These are phyloP conservation scores for Cactoblastis cactorum DNA, from an alignment of 2,888 invertebrate species.

Conservation along the genomic window DNA sequence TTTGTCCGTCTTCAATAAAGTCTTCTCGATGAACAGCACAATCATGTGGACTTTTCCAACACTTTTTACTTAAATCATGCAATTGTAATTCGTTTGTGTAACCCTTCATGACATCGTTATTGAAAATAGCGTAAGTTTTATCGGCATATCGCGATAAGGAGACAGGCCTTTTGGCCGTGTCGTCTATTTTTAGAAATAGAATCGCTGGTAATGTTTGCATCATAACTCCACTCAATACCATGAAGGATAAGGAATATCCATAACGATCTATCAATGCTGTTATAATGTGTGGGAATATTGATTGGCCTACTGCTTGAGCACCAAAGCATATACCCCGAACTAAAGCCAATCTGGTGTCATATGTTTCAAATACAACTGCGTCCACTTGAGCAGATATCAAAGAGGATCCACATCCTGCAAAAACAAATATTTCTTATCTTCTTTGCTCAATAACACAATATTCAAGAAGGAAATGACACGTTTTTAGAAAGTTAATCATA, in stretches of 20 bases:
- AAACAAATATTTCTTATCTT: too few relatives aligned
- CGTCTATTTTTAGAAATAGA: slow-evolving; percentile 55
- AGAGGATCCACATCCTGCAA: slow-evolving; percentile 70
- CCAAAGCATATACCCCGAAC: slow-evolving; percentile 59
- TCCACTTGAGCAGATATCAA: slow-evolving; percentile 71
- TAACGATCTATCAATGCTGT: slow-evolving; percentile 57
- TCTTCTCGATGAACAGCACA: slow-evolving; percentile 54
- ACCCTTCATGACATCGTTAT: slow-evolving; percentile 48
- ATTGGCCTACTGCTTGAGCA: slow-evolving; percentile 69
- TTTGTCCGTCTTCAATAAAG: slow-evolving; percentile 31
- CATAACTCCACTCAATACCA: slow-evolving; percentile 60
- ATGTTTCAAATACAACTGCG: slow-evolving; percentile 68
- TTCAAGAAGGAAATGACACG: too few relatives aligned
- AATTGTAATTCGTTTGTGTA: slow-evolving; percentile 62
- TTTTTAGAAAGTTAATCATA: background rate
- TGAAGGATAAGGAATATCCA: slow-evolving; percentile 54
- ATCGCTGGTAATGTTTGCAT: slow-evolving; percentile 65
- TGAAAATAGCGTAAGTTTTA: slow-evolving; percentile 61
- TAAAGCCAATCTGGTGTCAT: slow-evolving; percentile 57
- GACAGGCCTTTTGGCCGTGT: slow-evolving; percentile 42
- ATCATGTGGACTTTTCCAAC: slow-evolving; percentile 73
- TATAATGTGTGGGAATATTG: slow-evolving; percentile 66
- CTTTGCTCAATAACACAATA: too few relatives aligned
- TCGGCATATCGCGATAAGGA: slow-evolving; percentile 62
- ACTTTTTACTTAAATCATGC: slow-evolving; percentile 61